Percentiles rank a stretch among this genome's conserved stretches.
These are phyloP conservation scores for Trachelus stipa DNA, from an alignment of 2,888 invertebrate species.

Conservation along the genomic window DNA sequence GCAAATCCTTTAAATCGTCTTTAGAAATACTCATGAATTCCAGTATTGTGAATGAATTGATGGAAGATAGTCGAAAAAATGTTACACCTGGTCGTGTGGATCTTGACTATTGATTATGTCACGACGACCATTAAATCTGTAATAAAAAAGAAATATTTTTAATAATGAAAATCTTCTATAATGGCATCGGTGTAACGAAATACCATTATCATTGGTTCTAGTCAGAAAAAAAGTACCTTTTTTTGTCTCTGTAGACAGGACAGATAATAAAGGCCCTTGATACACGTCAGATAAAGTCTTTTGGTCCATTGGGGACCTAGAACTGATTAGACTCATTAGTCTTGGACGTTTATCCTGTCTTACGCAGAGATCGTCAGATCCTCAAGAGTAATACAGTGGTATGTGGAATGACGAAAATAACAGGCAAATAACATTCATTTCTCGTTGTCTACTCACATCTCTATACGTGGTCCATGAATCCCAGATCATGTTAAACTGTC, in stretches of 20 bases:
- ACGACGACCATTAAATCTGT: background rate
- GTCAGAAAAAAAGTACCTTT: background rate
- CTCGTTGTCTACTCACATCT: too few relatives aligned
- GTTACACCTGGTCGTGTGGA: background rate
- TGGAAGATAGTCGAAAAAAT: background rate
- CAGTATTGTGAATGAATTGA: background rate
- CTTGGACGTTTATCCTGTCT: background rate
- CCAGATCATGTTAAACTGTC: too few relatives aligned
- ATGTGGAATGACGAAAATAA: background rate
- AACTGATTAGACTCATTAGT: background rate
- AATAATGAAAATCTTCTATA: background rate
- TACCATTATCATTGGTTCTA: background rate
- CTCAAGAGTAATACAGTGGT: background rate
- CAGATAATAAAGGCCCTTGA: background rate
- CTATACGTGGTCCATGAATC: too few relatives aligned
- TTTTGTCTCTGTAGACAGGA: background rate
- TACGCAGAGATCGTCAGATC: background rate
- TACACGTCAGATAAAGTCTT: background rate
- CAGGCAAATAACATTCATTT: background rate
- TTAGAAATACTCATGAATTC: background rate
- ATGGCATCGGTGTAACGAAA: background rate
- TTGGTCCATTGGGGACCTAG: background rate
- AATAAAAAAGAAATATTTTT: background rate
- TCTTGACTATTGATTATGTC: too few relatives aligned
- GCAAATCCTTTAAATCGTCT: background rate